Evolutionary conservation across 2,797 vertebrate species (phyloP).

Genomic region (Cuniculus paca): DNA sequence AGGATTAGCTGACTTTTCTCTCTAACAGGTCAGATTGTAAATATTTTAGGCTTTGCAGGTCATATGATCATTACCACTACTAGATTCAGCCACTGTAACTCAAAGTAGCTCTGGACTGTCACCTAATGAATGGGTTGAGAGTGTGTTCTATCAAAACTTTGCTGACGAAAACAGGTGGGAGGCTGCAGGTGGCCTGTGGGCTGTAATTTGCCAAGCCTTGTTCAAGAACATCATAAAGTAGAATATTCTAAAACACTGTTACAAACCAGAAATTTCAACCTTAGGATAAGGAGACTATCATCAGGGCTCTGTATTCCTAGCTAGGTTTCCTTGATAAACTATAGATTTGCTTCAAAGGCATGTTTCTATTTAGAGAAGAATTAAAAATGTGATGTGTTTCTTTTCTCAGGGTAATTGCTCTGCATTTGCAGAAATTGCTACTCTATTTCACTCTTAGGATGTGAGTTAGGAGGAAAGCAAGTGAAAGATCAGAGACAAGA

Average conservation of each 20-base stretch:
- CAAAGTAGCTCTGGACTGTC: background rate
- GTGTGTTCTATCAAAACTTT: background rate
- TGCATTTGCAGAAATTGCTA: conserved; percentile 35
- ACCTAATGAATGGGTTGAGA: background rate
- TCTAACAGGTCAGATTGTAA: background rate
- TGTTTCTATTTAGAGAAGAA: conserved; percentile 34
- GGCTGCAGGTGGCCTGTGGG: background rate
- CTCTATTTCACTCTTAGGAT: conserved; percentile 29
- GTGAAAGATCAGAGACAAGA: conserved; percentile 22
- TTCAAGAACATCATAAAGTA: background rate
- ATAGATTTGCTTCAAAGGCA: background rate
- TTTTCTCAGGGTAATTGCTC: conserved; percentile 31
- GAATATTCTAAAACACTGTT: background rate
- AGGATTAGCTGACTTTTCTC: background rate
- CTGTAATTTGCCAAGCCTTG: background rate
- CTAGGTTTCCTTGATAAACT: background rate
- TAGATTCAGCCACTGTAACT: background rate
- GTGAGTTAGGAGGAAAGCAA: conserved; percentile 24
- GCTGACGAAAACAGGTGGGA: background rate
- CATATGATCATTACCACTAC: background rate
- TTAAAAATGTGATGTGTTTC: conserved; percentile 46
- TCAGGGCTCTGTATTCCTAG: background rate
- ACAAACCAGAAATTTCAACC: background rate
- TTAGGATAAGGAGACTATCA: background rate
- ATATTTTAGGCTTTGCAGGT: background rate